phyloP scores from a whole-genome alignment of 1,140 invertebrate species.

The Diorhabda sublineata region DNA sequence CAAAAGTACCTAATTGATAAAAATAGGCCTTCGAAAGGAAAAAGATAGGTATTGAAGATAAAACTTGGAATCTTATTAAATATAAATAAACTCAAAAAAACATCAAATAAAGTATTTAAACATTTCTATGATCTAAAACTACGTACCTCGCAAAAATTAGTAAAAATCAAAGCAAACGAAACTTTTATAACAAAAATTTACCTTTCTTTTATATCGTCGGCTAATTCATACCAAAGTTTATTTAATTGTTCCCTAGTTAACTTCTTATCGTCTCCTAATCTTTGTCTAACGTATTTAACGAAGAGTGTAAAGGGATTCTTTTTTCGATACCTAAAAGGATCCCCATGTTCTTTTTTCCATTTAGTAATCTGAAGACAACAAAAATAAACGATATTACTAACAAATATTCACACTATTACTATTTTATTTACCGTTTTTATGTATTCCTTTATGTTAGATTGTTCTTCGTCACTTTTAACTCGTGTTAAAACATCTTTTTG shows the following conservation, averaged over 20 bases:
- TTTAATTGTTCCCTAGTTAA: conserved; percentile 49
- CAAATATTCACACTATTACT: conserved; percentile 7
- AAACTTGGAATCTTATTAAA: too few species aligned
- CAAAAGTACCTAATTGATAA: too few species aligned
- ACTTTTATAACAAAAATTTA: not conserved
- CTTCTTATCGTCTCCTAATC: conserved; percentile 55
- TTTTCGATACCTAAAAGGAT: conserved; percentile 34
- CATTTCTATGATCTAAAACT: too few species aligned
- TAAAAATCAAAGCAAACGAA: too few species aligned
- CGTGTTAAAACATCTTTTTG: conserved; percentile 55
- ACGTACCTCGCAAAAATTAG: too few species aligned
- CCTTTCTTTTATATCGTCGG: conserved; percentile 54
- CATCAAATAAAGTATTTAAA: too few species aligned
- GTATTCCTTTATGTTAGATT: conserved; percentile 51
- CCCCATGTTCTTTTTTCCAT: conserved; percentile 59
- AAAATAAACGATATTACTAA: too few species aligned
- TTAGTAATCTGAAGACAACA: conserved; percentile 48
- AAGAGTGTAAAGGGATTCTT: conserved; percentile 17
- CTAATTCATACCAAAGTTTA: conserved; percentile 59
- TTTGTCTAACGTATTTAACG: conserved; percentile 4
- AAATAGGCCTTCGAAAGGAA: too few species aligned
- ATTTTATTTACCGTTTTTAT: conserved; percentile 44
- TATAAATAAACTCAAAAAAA: too few species aligned
- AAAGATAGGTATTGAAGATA: too few species aligned
- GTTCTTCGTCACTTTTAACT: conserved; percentile 54